These are phyloP conservation scores for Hydrocynus forskahlii DNA, from an alignment of 2,797 vertebrate species.

Conservation along the genomic window DNA sequence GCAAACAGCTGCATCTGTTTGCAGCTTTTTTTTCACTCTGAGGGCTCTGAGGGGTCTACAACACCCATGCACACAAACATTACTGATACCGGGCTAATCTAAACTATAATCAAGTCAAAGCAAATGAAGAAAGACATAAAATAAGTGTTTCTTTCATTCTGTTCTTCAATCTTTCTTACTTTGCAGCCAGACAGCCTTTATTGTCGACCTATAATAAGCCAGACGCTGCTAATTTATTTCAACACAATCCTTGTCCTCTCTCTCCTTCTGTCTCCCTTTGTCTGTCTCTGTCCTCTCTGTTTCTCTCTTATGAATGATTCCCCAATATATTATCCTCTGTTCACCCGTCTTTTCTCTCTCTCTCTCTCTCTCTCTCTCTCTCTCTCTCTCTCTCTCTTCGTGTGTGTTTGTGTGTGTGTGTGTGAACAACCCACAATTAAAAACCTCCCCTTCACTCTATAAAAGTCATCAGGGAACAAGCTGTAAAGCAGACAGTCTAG, in stretches of 20 bases:
- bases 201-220: slow-evolving; percentile 27
- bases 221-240: slow-evolving; percentile 29
- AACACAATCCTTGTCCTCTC: slow-evolving; percentile 31
- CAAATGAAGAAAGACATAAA: not conserved
- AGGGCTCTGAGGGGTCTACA: too few species aligned
- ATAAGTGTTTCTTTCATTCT: not conserved
- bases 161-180: not conserved
- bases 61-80: not conserved
- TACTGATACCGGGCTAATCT: not conserved
- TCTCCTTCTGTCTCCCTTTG: slow-evolving; percentile 34
- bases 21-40: too few species aligned
- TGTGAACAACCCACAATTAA: slow-evolving; percentile 32
- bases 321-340: slow-evolving; percentile 27
- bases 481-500: slow-evolving; percentile 34
- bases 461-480: slow-evolving; percentile 49
- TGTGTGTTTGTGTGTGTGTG: too few species aligned
- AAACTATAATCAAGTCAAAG: not conserved
- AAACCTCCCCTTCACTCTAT: slow-evolving; percentile 57
- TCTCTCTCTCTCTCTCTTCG: not conserved
- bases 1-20: too few species aligned
- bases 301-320: slow-evolving; percentile 16
- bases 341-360: not conserved
- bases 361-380: too few species aligned
- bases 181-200: slow-evolving; percentile 9
- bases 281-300: slow-evolving; percentile 43